These are phyloP conservation scores for Apodemus agrarius DNA, from an alignment of 2,797 vertebrate genomes.

Conservation along the genomic window DNA sequence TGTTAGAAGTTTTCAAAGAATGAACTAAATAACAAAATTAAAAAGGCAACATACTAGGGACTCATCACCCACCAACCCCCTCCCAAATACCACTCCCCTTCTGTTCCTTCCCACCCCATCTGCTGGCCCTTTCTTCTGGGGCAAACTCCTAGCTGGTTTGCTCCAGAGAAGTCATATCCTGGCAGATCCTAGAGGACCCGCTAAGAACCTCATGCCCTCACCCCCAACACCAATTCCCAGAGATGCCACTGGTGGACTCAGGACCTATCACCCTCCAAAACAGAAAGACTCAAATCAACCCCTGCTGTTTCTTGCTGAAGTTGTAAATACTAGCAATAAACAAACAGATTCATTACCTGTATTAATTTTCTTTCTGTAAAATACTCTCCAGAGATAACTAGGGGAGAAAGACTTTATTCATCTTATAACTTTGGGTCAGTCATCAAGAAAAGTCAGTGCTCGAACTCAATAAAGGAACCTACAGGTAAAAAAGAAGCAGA, in stretches of 20 bases:
- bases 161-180: too few relatives aligned
- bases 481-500: neutral
- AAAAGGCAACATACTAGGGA: neutral
- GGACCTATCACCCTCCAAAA: too few relatives aligned
- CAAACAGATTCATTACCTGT: neutral
- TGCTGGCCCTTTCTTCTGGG: too few relatives aligned
- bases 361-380: neutral
- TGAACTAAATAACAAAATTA: neutral
- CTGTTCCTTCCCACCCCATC: too few relatives aligned
- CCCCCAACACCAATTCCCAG: too few relatives aligned
- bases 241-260: too few relatives aligned
- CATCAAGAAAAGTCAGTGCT: neutral
- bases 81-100: too few relatives aligned
- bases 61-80: too few relatives aligned
- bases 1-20: neutral
- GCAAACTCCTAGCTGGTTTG: too few relatives aligned
- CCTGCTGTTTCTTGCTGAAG: too few relatives aligned
- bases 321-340: neutral
- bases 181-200: too few relatives aligned
- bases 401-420: neutral
- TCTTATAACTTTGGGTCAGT: neutral
- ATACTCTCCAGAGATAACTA: neutral
- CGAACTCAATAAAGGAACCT: neutral
- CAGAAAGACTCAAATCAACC: neutral
- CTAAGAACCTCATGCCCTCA: too few relatives aligned